Evolutionary conservation across 1,140 invertebrate species (phyloP).

Genomic region (Cryptotermes secundus): DNA sequence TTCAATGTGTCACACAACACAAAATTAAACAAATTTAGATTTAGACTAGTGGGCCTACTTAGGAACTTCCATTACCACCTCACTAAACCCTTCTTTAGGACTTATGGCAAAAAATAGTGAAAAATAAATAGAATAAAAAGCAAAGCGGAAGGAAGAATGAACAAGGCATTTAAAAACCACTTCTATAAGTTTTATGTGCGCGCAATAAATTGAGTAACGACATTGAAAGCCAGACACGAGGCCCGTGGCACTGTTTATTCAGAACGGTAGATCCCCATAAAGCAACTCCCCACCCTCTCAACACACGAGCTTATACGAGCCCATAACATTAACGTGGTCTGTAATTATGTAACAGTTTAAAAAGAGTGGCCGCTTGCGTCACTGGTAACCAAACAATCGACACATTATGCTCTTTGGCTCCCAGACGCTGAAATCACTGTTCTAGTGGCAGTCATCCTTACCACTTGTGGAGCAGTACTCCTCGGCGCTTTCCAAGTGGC

Average conservation of each 20-base stretch:
- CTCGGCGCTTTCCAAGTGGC: too few species aligned
- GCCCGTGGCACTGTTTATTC: not conserved
- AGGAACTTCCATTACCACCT: too few species aligned
- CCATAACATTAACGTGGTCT: not conserved
- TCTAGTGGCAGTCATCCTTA: too few species aligned
- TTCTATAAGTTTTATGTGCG: slow-evolving; percentile 1
- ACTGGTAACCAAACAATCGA: not conserved
- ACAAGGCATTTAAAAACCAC: slow-evolving; percentile 16
- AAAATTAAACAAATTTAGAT: too few species aligned
- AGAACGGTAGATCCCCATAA: slow-evolving; percentile 5
- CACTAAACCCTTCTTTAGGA: too few species aligned
- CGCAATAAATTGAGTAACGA: slow-evolving; percentile 19
- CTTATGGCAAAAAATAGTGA: too few species aligned
- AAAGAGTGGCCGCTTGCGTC: not conserved
- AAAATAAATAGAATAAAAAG: not conserved
- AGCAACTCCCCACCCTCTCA: not conserved
- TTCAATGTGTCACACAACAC: too few species aligned
- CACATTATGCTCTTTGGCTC: not conserved
- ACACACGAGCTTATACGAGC: not conserved
- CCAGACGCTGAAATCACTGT: not conserved
- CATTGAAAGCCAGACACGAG: not conserved
- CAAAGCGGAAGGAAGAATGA: not conserved
- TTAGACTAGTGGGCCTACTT: too few species aligned
- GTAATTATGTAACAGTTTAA: slow-evolving; percentile 4
- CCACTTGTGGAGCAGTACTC: too few species aligned